Evolutionary conservation across 2,797 vertebrate genomes (phyloP), one percentile per base, ranked within the genome.

Genomic region (Anniella stebbinsi): DNA sequence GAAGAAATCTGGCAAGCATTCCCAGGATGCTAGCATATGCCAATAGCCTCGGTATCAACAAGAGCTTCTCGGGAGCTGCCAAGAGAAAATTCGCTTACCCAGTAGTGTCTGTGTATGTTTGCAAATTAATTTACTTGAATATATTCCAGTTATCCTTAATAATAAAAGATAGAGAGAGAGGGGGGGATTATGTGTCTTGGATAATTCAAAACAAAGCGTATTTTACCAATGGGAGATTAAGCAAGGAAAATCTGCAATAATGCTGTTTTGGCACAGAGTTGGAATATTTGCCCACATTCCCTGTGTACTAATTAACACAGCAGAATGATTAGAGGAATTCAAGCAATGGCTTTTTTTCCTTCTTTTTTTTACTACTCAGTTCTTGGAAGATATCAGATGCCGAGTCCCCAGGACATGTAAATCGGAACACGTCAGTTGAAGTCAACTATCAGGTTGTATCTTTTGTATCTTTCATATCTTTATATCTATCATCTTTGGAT

Each of bases 161-260:
- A 92, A 96, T 95, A 54, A 95, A 93, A 95, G 93, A 93, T 92
- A 92, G 87, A 45, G 36, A 30, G 60, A 66, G 51, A 33, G 54
- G 9, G 13, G 89, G 92, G 91, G 94, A 94, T 91, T 83, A 89
- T 89, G 94, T 63, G 18, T 67, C 80, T 89, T 90, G 91, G 95
- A 95, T 96, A 96, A 96, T 95, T 92, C 94, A 93, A 87, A 95
- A 95, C 89, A 94, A 96, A 96, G 90, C 69, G 15, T 92, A 91
- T 95, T 96, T 96, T 96, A 94, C 92, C 96, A 95, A 96, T 96
- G 93, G 95, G 87, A 96, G 93, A 96, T 96, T 92, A 95, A 94
- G 85, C 92, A 92, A 17, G 90, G 89, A 94, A 95, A 96, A 95
- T 96, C 93, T 92, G 91, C 69, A 78, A 96, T 93, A 93, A 93